Conservation (phyloP, 2,797 vertebrate species). For the Adelosebastes latens region DNA sequence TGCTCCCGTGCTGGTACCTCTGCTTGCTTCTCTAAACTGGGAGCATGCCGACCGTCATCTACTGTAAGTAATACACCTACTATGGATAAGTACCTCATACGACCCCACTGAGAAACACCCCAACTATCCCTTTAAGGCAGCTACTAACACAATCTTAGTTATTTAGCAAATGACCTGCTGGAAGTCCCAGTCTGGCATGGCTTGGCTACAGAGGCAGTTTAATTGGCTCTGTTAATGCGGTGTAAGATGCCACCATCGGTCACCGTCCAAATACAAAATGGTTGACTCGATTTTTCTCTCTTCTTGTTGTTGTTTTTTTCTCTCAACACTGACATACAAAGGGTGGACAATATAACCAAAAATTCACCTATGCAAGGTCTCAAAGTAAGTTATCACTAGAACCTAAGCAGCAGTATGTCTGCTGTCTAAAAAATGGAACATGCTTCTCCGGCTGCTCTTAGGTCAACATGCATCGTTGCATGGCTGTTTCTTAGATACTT, state of each 20-base stretch:
- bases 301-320: too few relatives aligned
- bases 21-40: too few relatives aligned
- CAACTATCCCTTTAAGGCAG: background rate
- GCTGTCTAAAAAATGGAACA: background rate
- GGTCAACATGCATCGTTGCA: background rate
- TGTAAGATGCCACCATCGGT: constrained; percentile 64
- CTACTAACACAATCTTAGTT: constrained; percentile 6
- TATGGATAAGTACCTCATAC: too few relatives aligned
- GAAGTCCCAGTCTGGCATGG: background rate
- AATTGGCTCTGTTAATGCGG: constrained; percentile 71
- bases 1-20: too few relatives aligned
- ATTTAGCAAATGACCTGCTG: too few relatives aligned
- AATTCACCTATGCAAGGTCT: too few relatives aligned
- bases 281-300: too few relatives aligned
- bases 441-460: background rate
- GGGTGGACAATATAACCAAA: background rate
- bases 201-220: constrained; percentile 49
- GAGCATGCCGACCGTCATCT: too few relatives aligned
- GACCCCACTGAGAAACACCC: too few relatives aligned
- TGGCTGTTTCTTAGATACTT: background rate
- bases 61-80: too few relatives aligned
- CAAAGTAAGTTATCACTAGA: background rate
- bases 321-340: too few relatives aligned
- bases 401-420: background rate
- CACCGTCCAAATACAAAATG: background rate